Evolutionary conservation across 2,113 vertebrate genomes (phyloP), one percentile per base, ranked within the genome.

Genomic region (Silurus asotus): DNA sequence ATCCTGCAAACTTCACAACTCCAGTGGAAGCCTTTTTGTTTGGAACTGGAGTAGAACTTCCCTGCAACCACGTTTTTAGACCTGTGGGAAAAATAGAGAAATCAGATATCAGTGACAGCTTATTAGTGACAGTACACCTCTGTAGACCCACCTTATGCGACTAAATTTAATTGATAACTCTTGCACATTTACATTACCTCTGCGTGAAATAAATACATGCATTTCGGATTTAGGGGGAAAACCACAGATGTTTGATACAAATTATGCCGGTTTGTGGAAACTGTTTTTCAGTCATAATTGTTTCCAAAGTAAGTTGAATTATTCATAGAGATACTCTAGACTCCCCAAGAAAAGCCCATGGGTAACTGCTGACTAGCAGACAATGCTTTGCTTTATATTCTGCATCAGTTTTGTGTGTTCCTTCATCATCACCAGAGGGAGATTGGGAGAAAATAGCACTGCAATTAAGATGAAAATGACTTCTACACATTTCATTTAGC

Each of bases 231-330:
- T 82, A 85, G 72, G 80, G 2, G 62, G 58, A 51, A 85, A 87
- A 87, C 61, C 83, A 83, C 72, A 87, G 79, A 88, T 61, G 75
- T 82, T 87, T 88, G 70, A 65, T 83, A 85, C 87, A 87, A 90
- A 83, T 88, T 82, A 88, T 88, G 85, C 78, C 53, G 69, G 81
- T 59, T 2, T 51, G 69, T 86, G 81, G 76, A 76, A 77, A 87
- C 28, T 67, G 82, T 82, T 88, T 90, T 53, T 84, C 53, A 76
- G 80, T 56, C 72, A 84, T 87, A 85, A 88, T 88, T 88, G 86
- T 86, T 88, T 88, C 78, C 82, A 84, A 84, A 90, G 85, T 84
- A 87, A 58, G 75, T 82, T 88, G 72, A 84, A 87, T 90, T 88
- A 90, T 88, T 85, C 85, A 86, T 7, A 84, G 69, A 82, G 48